Conservation (phyloP, 2,797 vertebrate genomes). For the Characodon lateralis region DNA sequence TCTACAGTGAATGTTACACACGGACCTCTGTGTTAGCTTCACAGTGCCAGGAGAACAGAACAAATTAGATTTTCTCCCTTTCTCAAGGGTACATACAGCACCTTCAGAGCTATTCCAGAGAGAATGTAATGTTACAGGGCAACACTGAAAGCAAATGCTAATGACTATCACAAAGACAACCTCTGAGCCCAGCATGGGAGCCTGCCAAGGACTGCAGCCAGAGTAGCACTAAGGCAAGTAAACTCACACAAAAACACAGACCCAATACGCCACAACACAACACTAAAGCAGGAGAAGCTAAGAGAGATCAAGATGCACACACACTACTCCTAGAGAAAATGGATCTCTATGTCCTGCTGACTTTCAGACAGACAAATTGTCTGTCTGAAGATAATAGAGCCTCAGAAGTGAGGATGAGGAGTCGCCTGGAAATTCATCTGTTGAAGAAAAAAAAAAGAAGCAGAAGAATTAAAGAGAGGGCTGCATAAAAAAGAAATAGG, state of each 20-base stretch:
- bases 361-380: slow-evolving; percentile 64
- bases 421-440: slow-evolving; percentile 54
- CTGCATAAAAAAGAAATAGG: slow-evolving; percentile 33
- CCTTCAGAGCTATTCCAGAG: slow-evolving; percentile 38
- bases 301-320: slow-evolving; percentile 26
- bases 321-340: slow-evolving; percentile 46
- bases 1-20: slow-evolving; percentile 4
- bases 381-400: slow-evolving; percentile 67
- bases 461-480: slow-evolving; percentile 19
- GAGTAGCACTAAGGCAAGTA: slow-evolving; percentile 1
- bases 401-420: slow-evolving; percentile 66
- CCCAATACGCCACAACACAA: slow-evolving; percentile 11
- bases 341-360: slow-evolving; percentile 53
- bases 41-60: slow-evolving; percentile 32
- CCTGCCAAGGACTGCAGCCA: slow-evolving; percentile 42
- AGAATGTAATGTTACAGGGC: slow-evolving; percentile 47
- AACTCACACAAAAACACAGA: slow-evolving; percentile 23
- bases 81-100: slow-evolving; percentile 29
- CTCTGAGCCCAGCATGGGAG: slow-evolving; percentile 52
- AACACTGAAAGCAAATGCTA: slow-evolving; percentile 52
- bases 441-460: slow-evolving; percentile 29
- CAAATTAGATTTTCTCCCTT: slow-evolving; percentile 38
- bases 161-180: slow-evolving; percentile 43
- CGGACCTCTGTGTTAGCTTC: slow-evolving; percentile 16
- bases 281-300: slow-evolving; percentile 14